These are phyloP conservation scores for Haliclona indistincta DNA, from an alignment of 37 sponge, comb jelly and placozoan genomes.

Conservation along the genomic window DNA sequence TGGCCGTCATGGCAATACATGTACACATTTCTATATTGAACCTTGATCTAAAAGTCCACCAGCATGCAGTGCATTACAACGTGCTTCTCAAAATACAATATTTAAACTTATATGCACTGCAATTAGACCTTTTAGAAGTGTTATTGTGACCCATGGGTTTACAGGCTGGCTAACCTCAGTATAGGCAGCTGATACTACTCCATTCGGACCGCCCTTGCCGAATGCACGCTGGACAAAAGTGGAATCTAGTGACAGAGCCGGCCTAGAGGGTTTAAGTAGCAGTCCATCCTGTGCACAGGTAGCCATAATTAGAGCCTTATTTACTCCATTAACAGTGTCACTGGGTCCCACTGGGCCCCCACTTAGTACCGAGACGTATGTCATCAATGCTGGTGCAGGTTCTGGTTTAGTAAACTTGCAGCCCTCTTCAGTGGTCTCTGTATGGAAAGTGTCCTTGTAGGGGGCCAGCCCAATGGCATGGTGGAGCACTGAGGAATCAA, in stretches of 20 bases:
- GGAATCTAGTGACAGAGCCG: conserved; percentile 50
- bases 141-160: not conserved
- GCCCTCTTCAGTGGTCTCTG: not conserved
- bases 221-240: conserved; percentile 13
- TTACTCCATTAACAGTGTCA: not conserved
- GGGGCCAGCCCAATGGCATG: conserved; percentile 36
- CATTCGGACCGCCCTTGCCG: conserved; percentile 38
- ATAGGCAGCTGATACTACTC: not conserved
- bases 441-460: conserved; percentile 38
- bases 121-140: too few relatives aligned
- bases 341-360: conserved; percentile 55
- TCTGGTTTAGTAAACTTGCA: not conserved
- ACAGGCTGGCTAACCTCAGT: conserved; percentile 1
- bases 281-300: conserved; percentile 66
- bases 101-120: not conserved
- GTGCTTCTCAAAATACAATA: not conserved
- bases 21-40: too few relatives aligned
- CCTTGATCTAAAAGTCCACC: too few relatives aligned
- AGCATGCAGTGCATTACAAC: too few relatives aligned
- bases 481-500: conserved; percentile 52
- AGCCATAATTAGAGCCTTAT: not conserved
- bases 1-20: too few relatives aligned
- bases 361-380: conserved; percentile 15
- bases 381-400: not conserved
- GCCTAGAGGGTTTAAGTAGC: conserved; percentile 68